Evolutionary conservation across 1,140 invertebrate genomes (phyloP).

Genomic region (Drosophila lini): DNA sequence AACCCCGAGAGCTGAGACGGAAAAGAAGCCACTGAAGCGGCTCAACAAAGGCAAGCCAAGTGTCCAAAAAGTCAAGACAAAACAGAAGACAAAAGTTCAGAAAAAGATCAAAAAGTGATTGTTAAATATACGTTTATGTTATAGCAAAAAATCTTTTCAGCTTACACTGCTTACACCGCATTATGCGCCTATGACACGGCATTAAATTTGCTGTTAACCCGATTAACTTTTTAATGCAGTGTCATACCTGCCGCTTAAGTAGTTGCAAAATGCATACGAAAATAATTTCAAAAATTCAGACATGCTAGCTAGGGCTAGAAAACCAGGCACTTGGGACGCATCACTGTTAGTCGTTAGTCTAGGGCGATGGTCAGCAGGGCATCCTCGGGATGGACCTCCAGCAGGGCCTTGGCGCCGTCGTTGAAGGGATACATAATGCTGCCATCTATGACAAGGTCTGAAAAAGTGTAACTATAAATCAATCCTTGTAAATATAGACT

Average conservation of each 20-base stretch:
- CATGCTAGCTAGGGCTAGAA: constrained; percentile 24
- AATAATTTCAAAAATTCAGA: constrained; percentile 67
- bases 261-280: constrained; percentile 59
- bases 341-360: constrained; percentile 69
- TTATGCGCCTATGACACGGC: not conserved
- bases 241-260: constrained; percentile 39
- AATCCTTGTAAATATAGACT: not conserved
- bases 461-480: not conserved
- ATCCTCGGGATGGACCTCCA: constrained; percentile 95
- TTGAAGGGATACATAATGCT: constrained; percentile 97
- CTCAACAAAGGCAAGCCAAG: constrained; percentile 12
- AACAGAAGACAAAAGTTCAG: constrained; percentile 9
- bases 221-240: not conserved
- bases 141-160: constrained; percentile 63
- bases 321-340: constrained; percentile 42
- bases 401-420: constrained; percentile 93
- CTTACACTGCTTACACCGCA: constrained; percentile 47
- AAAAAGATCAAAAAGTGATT: constrained; percentile 13
- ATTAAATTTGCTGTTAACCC: not conserved
- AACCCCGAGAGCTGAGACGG: not conserved
- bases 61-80: constrained; percentile 13
- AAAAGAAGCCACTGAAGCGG: constrained; percentile 10
- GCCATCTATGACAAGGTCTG: constrained; percentile 97
- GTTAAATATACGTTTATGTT: constrained; percentile 50
- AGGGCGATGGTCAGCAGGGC: constrained; percentile 92